A percentile compares a stretch with the other conserved stretches of the same genome.
Evolutionary conservation across 1,140 invertebrate genomes (phyloP).

Genomic region (Notospermus geniculatus): DNA sequence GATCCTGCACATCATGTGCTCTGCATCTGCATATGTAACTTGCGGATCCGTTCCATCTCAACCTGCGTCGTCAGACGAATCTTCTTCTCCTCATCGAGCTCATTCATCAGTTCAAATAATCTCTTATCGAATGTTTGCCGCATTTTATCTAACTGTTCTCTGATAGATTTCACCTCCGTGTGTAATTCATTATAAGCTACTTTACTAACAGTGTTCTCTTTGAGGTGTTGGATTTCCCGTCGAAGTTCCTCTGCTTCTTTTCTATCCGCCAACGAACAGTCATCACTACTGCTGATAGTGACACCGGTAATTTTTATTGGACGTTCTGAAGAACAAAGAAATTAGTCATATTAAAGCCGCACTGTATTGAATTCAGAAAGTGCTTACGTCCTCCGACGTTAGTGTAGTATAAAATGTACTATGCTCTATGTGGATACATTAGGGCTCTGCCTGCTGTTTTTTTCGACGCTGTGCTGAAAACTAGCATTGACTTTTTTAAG

Average conservation of each 20-base stretch:
- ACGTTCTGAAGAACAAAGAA: too few species aligned
- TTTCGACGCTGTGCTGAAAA: too few species aligned
- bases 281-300: too few species aligned
- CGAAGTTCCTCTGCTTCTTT: conserved; percentile 37
- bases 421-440: too few species aligned
- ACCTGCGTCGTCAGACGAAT: conserved; percentile 51
- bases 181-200: conserved; percentile 42
- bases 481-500: too few species aligned
- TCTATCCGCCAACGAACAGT: neutral
- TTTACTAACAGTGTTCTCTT: conserved; percentile 38
- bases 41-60: conserved; percentile 53
- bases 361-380: too few species aligned
- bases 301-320: too few species aligned
- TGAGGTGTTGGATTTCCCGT: conserved; percentile 35
- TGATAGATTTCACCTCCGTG: conserved; percentile 38
- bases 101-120: conserved; percentile 46
- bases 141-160: conserved; percentile 40
- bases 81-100: conserved; percentile 57
- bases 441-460: too few species aligned
- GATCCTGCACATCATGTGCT: too few species aligned
- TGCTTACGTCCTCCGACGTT: too few species aligned
- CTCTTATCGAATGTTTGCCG: conserved; percentile 38
- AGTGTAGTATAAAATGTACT: too few species aligned
- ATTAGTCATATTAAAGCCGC: too few species aligned
- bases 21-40: conserved; percentile 28